Conservation (phyloP, 1,140 invertebrate genomes). For the Penaeus indicus region DNA sequence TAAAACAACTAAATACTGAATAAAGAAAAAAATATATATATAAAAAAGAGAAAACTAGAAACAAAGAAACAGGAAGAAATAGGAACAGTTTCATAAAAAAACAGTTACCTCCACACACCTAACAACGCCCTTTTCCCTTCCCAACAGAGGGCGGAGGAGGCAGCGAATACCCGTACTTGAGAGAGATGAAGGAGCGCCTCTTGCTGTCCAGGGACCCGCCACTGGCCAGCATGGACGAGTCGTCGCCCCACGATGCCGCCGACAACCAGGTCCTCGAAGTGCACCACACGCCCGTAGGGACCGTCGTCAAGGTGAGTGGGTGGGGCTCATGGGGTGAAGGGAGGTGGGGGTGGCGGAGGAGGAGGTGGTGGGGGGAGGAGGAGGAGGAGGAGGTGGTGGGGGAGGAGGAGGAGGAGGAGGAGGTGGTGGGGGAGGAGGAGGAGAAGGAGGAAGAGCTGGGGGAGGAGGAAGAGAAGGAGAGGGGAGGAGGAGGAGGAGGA, state of each 20-base stretch:
- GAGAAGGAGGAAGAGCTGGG: too few relatives aligned
- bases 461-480: too few relatives aligned
- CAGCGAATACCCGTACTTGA: constrained; percentile 81
- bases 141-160: constrained; percentile 39
- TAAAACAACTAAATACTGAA: background rate
- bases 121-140: background rate
- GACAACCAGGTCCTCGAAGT: constrained; percentile 68
- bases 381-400: background rate
- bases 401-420: background rate
- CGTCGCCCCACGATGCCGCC: constrained; percentile 70
- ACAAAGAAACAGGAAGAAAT: background rate
- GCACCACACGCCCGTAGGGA: constrained; percentile 76
- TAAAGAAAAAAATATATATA: background rate
- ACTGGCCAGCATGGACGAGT: constrained; percentile 73
- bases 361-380: background rate
- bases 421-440: too few relatives aligned
- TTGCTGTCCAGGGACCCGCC: constrained; percentile 73
- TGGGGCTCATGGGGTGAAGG: constrained; percentile 19
- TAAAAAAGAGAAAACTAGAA: background rate
- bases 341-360: background rate
- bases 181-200: constrained; percentile 91
- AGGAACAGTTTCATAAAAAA: too few relatives aligned
- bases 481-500: background rate
- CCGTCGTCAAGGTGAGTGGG: constrained; percentile 83
- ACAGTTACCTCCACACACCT: background rate